A percentile compares a stretch with the other conserved stretches of the same genome.
Conservation (phyloP, 2,888 invertebrate genomes). For the Dasysyrphus albostriatus region DNA sequence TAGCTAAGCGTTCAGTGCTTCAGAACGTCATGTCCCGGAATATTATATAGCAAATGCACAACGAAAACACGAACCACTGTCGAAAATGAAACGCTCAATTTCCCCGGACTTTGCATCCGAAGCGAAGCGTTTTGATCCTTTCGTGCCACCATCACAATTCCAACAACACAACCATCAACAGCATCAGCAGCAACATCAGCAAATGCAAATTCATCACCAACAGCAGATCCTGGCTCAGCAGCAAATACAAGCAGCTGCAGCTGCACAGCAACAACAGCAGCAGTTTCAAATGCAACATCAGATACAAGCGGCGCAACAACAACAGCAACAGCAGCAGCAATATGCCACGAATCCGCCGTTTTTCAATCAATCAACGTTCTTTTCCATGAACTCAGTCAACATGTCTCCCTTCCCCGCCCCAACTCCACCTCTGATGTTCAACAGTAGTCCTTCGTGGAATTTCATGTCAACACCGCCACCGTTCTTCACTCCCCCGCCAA, state of each 20-base stretch:
- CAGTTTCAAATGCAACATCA: conserved; percentile 54
- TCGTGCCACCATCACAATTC: conserved; percentile 27
- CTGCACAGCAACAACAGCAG: conserved; percentile 48
- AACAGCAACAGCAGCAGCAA: conserved; percentile 44
- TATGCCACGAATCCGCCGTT: conserved; percentile 51
- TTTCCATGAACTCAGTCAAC: conserved; percentile 66
- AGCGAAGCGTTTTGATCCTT: conserved; percentile 61
- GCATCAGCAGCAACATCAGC: conserved; percentile 50
- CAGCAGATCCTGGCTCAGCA: conserved; percentile 35
- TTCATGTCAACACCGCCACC: conserved; percentile 59
- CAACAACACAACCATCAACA: conserved; percentile 26
- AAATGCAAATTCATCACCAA: conserved; percentile 24
- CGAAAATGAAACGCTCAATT: conserved; percentile 52
- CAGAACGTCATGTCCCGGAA: neutral
- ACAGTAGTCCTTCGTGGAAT: conserved; percentile 46
- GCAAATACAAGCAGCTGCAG: conserved; percentile 44
- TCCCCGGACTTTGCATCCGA: conserved; percentile 36
- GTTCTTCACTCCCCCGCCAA: conserved; percentile 27
- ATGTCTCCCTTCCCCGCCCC: conserved; percentile 49
- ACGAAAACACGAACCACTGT: neutral
- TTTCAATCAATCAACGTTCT: conserved; percentile 29
- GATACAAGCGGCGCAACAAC: conserved; percentile 1
- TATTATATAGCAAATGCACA: neutral
- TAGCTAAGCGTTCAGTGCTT: neutral
- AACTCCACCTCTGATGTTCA: conserved; percentile 57